Conservation (phyloP, 2,113 vertebrate genomes). For the Rhinopomastus cyanomelas region DNA sequence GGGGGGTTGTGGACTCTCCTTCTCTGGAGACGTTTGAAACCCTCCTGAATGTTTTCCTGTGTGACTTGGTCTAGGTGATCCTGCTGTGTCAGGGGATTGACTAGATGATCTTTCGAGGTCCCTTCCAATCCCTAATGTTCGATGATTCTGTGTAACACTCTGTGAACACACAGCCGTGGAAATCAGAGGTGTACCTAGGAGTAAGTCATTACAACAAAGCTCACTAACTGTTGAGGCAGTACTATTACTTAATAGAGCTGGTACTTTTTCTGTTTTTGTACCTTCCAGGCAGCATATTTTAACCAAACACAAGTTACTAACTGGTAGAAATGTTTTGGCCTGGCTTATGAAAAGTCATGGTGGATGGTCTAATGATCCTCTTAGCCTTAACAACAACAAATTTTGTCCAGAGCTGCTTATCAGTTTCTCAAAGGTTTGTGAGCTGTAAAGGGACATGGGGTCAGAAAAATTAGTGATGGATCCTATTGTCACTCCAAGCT, state of each 20-base stretch:
- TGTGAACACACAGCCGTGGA: not conserved
- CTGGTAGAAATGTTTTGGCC: not conserved
- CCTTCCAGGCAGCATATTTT: not conserved
- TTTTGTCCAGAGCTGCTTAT: slow-evolving; percentile 38
- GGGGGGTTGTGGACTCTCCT: no score
- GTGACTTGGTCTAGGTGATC: no score
- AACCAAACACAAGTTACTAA: not conserved
- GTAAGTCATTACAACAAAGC: not conserved
- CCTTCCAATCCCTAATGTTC: no score
- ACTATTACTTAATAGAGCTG: not conserved
- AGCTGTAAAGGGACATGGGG: slow-evolving; percentile 4
- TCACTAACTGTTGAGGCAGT: not conserved
- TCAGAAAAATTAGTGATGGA: not conserved
- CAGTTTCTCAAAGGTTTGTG: not conserved
- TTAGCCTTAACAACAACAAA: not conserved
- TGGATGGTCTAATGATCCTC: not conserved
- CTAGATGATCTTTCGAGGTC: no score
- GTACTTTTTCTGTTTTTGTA: not conserved
- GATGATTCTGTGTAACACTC: no score
- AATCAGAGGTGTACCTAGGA: not conserved
- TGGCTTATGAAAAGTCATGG: not conserved
- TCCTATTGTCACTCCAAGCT: not conserved
- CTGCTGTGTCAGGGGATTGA: no score
- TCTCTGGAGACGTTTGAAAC: no score
- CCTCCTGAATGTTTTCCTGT: no score